Base-by-base conservation (phyloP, 1,140 invertebrate species). In the Ephestia elutella region DNA sequence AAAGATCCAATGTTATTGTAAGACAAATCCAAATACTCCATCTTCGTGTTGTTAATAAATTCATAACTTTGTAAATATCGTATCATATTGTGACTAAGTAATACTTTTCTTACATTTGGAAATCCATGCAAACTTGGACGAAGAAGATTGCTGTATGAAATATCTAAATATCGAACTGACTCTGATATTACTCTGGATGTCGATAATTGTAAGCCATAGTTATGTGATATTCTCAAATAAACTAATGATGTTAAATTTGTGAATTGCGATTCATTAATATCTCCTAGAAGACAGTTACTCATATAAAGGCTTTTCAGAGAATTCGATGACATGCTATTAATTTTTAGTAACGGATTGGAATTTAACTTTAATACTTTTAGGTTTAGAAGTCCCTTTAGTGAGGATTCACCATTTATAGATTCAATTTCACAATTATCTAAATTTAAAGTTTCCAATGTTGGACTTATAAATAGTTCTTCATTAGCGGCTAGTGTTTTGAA, bases 21-120 rank as follows among this genome's bases (percentile, higher is more conserved):
- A 0, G 93, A 93, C 25, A 94, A 71, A 82, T 94, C 93, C 7
- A 94, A 68, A 28, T 89, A 68, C 72, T 92, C 90, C 10, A 94
- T 73, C 65, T 90, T 80, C 3, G 83, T 81, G 73, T 92, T 93
- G 66, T 91, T 92, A 0, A 68, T 68, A 73, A 94, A 94, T 61
- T 90, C 91, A 17, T 85, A 79, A 60, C 86, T 84, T 21, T 84
- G 85, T 3, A 94, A 71, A 0, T 80, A 73, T 56, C 89, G 80
- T 30, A 94, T 89, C 60, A 90, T 82, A 60, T 94, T 94, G 2
- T 90, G 89, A 11, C 90, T 90, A 18, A 94, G 71, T 38, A 90
- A 82, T 10, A 90, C 89, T 54, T 88, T 87, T 18, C 82, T 87
- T 7, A 94, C 68, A 66, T 89, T 89, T 11, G 92, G 92, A 54